A percentile compares a stretch with the other conserved stretches of the same genome.
phyloP scores from a whole-genome alignment of 2,113 vertebrate species.

The Oceanites oceanicus region DNA sequence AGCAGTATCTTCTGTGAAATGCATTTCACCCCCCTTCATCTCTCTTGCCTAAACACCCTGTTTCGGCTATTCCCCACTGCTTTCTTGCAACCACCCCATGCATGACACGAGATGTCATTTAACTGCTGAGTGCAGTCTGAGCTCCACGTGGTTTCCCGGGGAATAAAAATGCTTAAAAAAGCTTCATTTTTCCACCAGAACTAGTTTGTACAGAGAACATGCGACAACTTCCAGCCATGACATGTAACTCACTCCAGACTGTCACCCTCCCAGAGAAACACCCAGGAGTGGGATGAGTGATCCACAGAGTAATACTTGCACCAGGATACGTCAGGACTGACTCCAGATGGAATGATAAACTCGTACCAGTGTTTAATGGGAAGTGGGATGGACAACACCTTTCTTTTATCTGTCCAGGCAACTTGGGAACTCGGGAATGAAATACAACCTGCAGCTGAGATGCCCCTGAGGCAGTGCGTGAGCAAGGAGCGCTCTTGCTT shows the following conservation, averaged over 20 bases:
- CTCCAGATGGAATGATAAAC: background rate
- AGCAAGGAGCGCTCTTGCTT: background rate
- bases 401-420: background rate
- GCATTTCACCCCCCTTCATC: background rate
- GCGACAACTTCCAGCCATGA: background rate
- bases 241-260: background rate
- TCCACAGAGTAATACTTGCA: background rate
- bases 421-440: background rate
- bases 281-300: background rate
- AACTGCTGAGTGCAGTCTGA: background rate
- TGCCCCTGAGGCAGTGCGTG: background rate
- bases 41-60: background rate
- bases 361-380: background rate
- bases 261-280: background rate
- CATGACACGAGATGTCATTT: rapidly evolving
- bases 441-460: background rate
- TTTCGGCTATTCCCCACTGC: rapidly evolving
- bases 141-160: background rate
- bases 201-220: background rate
- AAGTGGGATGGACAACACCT: background rate
- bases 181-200: background rate
- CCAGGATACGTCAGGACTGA: background rate
- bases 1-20: background rate
- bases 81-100: background rate
- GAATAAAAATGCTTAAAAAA: background rate